Evolutionary conservation across 35 echinoderm and acorn worm genomes (phyloP).

Genomic region (Amphiura filiformis): DNA sequence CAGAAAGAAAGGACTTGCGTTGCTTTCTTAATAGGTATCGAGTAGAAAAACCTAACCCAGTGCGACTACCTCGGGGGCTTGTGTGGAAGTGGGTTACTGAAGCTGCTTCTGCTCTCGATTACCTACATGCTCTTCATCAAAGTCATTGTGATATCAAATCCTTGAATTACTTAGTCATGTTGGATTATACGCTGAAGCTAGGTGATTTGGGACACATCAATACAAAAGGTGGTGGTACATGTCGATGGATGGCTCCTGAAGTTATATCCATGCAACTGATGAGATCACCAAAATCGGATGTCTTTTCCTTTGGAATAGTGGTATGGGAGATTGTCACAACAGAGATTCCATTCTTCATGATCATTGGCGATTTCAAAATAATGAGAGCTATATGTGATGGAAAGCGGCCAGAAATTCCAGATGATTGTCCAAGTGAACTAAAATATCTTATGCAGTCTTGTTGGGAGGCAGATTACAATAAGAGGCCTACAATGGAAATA

Average conservation of each 20-base stretch:
- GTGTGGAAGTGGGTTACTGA: background rate
- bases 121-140: background rate
- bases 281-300: background rate
- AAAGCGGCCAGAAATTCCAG: background rate
- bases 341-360: background rate
- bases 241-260: background rate
- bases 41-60: background rate
- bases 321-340: background rate
- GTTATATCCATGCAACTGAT: background rate
- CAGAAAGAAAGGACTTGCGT: background rate
- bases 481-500: background rate
- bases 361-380: background rate
- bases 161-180: background rate
- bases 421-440: background rate
- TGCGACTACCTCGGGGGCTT: background rate
- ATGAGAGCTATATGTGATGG: background rate
- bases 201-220: background rate
- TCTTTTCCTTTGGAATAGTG: slow-evolving; percentile 1
- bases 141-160: background rate
- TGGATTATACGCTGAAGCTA: background rate
- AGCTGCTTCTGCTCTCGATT: background rate
- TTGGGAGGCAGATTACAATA: background rate
- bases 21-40: background rate
- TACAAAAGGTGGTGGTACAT: background rate
- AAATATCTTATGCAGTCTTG: background rate